A percentile compares a stretch with the other conserved stretches of the same genome.
phyloP scores from a whole-genome alignment of 2,888 invertebrate species.

The Drosophila recens region DNA sequence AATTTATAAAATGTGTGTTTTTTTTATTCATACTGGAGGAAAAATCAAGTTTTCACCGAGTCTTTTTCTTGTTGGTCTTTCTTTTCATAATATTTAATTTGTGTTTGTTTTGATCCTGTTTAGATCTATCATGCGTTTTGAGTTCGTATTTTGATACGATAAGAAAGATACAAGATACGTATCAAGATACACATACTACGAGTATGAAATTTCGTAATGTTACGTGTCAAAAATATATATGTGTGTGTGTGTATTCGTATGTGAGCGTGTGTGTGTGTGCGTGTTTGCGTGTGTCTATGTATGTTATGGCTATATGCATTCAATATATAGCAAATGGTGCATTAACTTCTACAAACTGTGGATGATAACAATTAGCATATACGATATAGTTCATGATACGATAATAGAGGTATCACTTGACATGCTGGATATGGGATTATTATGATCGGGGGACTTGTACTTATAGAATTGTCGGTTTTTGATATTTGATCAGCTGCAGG shows the following conservation, averaged over 20 bases:
- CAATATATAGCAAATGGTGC: slow-evolving; percentile 16
- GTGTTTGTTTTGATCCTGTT: background rate
- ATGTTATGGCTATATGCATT: slow-evolving; percentile 21
- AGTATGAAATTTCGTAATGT: slow-evolving; percentile 30
- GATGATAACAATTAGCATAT: background rate
- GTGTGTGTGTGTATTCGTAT: slow-evolving; percentile 2
- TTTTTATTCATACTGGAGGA: background rate
- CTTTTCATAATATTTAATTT: slow-evolving; percentile 1
- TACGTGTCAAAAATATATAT: slow-evolving; percentile 8
- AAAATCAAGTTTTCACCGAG: slow-evolving; percentile 9
- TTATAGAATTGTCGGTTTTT: slow-evolving; percentile 11
- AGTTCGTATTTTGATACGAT: slow-evolving; percentile 49
- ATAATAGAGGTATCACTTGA: background rate
- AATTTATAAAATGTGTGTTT: slow-evolving; percentile 13
- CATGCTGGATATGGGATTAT: slow-evolving; percentile 11
- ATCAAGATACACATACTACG: slow-evolving; percentile 48
- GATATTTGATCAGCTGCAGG: background rate
- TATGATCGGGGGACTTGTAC: slow-evolving; percentile 7
- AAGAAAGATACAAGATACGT: slow-evolving; percentile 42
- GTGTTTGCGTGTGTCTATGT: background rate
- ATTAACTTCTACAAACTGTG: slow-evolving; percentile 8
- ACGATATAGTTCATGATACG: slow-evolving; percentile 3
- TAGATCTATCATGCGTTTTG: slow-evolving; percentile 40
- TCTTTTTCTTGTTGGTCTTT: background rate
- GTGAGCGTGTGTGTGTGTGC: background rate